phyloP scores from a whole-genome alignment of 1,140 invertebrate genomes.

The Meloidogyne exigua region DNA sequence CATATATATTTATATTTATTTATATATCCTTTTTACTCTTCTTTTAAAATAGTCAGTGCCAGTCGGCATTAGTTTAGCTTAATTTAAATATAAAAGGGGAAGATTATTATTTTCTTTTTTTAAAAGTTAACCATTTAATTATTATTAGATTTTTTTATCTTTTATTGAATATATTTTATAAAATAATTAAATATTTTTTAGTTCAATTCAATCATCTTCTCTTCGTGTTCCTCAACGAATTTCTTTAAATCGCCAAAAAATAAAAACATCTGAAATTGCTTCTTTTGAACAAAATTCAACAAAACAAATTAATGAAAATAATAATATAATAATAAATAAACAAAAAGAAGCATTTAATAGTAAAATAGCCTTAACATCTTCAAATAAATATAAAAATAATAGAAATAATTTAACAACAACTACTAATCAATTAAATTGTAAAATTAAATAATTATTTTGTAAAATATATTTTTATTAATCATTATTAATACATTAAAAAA shows the following conservation, averaged over 20 bases:
- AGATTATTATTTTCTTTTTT: neutral
- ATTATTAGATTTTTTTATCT: neutral
- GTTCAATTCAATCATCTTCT: neutral
- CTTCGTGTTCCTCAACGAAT: constrained; percentile 1
- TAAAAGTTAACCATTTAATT: neutral
- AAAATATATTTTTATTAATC: too few species aligned
- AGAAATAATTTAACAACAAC: neutral
- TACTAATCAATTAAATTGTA: neutral
- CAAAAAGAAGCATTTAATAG: too few species aligned
- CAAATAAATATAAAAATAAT: constrained; percentile 6
- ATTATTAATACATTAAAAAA: too few species aligned
- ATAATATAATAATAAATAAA: neutral
- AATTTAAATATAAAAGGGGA: neutral
- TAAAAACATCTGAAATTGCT: neutral
- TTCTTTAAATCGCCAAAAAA: neutral
- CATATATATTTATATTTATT: neutral
- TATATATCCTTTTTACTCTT: neutral
- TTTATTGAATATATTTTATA: too few species aligned
- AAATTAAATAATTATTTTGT: neutral
- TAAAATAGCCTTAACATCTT: neutral
- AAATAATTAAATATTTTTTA: too few species aligned
- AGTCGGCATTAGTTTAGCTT: constrained; percentile 4
- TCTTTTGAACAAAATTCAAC: neutral
- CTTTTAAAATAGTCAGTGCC: neutral
- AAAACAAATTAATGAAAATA: neutral